These are phyloP conservation scores for Brachystomella parvula DNA, from an alignment of 1,140 invertebrate genomes.

Conservation along the genomic window DNA sequence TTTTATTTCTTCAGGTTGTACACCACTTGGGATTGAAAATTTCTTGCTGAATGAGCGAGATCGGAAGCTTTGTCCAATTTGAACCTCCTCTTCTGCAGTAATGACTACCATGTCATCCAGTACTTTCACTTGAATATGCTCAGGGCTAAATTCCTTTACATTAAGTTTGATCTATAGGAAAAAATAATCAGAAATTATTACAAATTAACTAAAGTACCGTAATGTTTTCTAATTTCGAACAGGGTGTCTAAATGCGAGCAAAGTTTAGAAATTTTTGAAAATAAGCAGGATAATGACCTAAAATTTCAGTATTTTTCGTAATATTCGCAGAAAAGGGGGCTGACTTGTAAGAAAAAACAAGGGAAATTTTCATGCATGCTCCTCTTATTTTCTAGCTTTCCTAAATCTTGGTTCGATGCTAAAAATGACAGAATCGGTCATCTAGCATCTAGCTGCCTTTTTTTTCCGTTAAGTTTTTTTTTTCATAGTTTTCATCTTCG, in stretches of 20 bases:
- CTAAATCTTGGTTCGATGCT: no score
- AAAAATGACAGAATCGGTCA: no score
- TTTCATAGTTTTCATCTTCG: no score
- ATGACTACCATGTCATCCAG: constrained; percentile 3
- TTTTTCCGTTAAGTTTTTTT: no score
- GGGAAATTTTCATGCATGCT: no score
- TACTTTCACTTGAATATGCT: constrained; percentile 17
- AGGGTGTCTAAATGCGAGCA: no score
- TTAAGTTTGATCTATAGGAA: constrained; percentile 12
- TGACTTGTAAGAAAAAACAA: no score
- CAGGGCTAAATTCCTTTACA: constrained; percentile 17
- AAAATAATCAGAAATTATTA: background rate
- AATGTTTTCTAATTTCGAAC: background rate
- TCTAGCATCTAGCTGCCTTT: no score
- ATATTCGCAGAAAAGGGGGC: no score
- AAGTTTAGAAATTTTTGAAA: background rate
- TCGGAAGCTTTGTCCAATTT: background rate
- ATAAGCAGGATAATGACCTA: background rate
- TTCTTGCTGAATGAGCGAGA: constrained; percentile 2
- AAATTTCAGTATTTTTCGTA: no score
- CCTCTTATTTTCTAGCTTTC: no score
- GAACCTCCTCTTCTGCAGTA: constrained; percentile 13
- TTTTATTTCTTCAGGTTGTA: constrained; percentile 5
- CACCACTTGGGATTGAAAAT: constrained; percentile 7
- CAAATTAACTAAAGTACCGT: background rate